A percentile compares a stretch with the other conserved stretches of the same genome.
These are phyloP conservation scores for Burhinus oedicnemus DNA, from an alignment of 2,113 vertebrate species.

Conservation along the genomic window DNA sequence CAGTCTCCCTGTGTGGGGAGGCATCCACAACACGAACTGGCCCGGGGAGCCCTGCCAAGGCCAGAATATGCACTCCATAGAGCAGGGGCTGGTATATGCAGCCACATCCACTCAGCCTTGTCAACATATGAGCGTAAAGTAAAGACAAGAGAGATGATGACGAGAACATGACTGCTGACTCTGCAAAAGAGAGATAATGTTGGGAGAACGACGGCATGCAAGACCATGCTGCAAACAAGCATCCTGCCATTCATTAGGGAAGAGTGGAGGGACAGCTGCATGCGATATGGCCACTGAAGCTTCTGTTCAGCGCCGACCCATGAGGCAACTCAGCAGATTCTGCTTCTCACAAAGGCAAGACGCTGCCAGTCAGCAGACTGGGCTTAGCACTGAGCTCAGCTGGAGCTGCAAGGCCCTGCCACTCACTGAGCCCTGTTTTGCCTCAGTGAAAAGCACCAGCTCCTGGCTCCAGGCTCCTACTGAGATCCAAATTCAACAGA, in stretches of 20 bases:
- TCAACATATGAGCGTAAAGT: background rate
- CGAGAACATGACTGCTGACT: background rate
- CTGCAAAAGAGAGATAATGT: background rate
- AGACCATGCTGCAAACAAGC: background rate
- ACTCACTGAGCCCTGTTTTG: background rate
- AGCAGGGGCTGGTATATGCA: rapidly evolving
- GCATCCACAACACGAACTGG: rapidly evolving
- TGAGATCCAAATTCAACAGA: background rate
- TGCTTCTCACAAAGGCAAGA: background rate
- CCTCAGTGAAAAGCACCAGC: background rate
- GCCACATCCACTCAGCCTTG: background rate
- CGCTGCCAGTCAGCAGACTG: background rate
- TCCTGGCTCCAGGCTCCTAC: background rate
- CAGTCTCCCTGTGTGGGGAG: background rate
- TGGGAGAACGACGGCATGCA: rapidly evolving
- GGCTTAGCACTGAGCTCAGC: background rate
- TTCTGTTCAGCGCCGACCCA: background rate
- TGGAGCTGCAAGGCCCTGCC: background rate
- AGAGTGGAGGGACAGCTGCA: background rate
- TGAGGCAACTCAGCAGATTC: background rate
- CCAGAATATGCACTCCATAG: background rate
- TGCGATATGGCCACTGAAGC: rapidly evolving
- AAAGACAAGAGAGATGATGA: background rate
- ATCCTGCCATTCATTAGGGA: background rate
- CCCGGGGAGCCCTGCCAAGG: background rate